Base-by-base conservation (phyloP, 1,140 invertebrate species). In the Brachionus angularis region DNA sequence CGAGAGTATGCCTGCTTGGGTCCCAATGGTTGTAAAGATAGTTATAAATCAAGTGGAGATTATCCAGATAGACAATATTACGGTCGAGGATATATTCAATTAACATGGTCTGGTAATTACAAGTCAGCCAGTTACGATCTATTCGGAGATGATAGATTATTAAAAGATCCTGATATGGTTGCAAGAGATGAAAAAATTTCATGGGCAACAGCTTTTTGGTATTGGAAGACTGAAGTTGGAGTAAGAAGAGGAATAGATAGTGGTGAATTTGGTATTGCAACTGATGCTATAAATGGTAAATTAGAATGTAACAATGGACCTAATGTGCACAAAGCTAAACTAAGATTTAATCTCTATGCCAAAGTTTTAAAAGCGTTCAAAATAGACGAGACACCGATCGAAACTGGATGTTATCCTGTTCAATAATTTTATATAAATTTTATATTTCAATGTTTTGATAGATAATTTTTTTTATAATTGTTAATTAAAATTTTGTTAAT, bases 111-210 rank as follows among this genome's bases (percentile, higher is more conserved):
- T 14, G 39, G 58, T 3, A 64, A 64, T 64, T 64, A 64, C 47
- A 25, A 46, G 4, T 23, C 42, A 31, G 58, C 58, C 1, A 46
- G 58, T 31, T 31, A 64, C 31, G 58, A 33, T 31, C 29, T 64
- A 2, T 46, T 46, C 12, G 21, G 21, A 16, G 58, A 64, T 29
- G 53, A 58, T 25, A 58, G 53, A 58, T 29, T 64, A 8, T 27
- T 64, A 64, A 64, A 64, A 47, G 31, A 64, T 64, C 58, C 58
- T 8, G 58, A 64, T 31, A 10, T 46, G 21, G 42, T 64, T 16
- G 23, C 18, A 0, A 27, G 47, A 46, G 10, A 46, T 47, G 58
- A 64, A 1, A n/a, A 46, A 21, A 29, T 64, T 2, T 25, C 58
- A 5, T 46, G 39, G 39, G 58, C 58, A 8, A 64, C 58, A 1